Evolutionary conservation across 2,888 invertebrate species (phyloP), one percentile per base, ranked within the genome.

Genomic region (Ypsolopha sequella): DNA sequence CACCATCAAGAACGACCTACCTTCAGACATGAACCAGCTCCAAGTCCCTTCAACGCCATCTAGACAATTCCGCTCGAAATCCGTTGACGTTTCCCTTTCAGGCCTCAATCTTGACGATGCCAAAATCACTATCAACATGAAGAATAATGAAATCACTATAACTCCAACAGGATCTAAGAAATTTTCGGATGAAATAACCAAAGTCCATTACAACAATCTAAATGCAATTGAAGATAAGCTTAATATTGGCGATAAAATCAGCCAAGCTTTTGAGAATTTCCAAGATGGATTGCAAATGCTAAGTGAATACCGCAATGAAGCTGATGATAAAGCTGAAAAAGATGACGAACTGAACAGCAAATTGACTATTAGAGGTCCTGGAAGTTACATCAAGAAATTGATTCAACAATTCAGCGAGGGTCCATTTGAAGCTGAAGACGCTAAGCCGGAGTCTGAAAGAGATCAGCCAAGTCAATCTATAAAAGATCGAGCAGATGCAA

Each of bases 41-140:
- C 70, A 73, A 55, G 67, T 81, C 10, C 85, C 85, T 10, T 53
- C 67, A 52, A 66, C 74, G 13, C 78, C 78, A 52, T 71, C 76
- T 38, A 76, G 86, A 54, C 88, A 88, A 56, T 76, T 73, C 56
- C 70, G 90, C 39, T 90, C 89, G 0, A 88, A 86, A 68, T 90
- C 89, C 0, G 86, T 89, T 2, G 89, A 89, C 55, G 84, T 88
- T 1, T 78, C 87, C 1, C 70, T 87, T 2, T 64, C 76, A 1
- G 75, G 75, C 1, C 57, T 85, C 6, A 70, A 65, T 39, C 58
- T 84, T 6, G 80, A 82, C 7, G 84, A 82, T 13, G 77, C 84
- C 14, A 76, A 74, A 68, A 75, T 85, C 14, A 82, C 80, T 0
- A 73, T 86, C 6, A 80, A 86, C 48, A 71, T 76, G 55, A 76